Evolutionary conservation across 2,888 invertebrate genomes (phyloP).

Genomic region (Steromphala cineraria): DNA sequence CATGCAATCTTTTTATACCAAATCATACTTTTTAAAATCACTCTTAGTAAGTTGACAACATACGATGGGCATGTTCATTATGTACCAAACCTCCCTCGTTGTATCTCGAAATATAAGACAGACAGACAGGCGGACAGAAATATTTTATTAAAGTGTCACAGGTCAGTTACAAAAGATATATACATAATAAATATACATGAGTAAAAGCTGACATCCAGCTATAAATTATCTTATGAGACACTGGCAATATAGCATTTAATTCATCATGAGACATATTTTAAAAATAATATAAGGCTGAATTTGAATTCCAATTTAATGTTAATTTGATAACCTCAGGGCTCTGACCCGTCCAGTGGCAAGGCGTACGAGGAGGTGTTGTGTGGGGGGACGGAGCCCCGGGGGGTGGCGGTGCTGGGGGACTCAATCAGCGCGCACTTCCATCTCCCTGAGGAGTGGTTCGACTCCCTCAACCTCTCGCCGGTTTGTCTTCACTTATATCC

Average conservation of each 20-base stretch:
- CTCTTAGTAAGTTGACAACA: too few relatives aligned
- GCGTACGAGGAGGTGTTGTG: constrained; percentile 73
- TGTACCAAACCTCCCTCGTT: not conserved
- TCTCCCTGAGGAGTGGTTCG: constrained; percentile 76
- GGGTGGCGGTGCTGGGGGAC: constrained; percentile 75
- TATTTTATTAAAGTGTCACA: too few relatives aligned
- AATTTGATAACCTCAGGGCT: constrained; percentile 57
- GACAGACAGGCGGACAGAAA: too few relatives aligned
- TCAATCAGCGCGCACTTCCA: constrained; percentile 78
- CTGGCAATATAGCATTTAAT: too few relatives aligned
- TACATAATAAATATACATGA: too few relatives aligned
- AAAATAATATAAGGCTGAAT: too few relatives aligned
- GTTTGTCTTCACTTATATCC: constrained; percentile 31
- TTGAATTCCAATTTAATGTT: not conserved
- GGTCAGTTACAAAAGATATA: too few relatives aligned
- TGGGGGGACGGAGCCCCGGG: constrained; percentile 59
- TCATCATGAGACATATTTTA: too few relatives aligned
- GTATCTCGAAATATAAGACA: not conserved
- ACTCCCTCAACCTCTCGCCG: constrained; percentile 66
- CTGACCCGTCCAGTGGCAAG: constrained; percentile 57
- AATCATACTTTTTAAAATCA: too few relatives aligned
- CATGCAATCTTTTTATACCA: too few relatives aligned
- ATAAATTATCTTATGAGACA: too few relatives aligned
- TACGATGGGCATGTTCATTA: not conserved
- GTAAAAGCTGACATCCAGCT: too few relatives aligned